Evolutionary conservation across 2,113 vertebrate genomes (phyloP).

Genomic region (Eulacestoma nigropectus): DNA sequence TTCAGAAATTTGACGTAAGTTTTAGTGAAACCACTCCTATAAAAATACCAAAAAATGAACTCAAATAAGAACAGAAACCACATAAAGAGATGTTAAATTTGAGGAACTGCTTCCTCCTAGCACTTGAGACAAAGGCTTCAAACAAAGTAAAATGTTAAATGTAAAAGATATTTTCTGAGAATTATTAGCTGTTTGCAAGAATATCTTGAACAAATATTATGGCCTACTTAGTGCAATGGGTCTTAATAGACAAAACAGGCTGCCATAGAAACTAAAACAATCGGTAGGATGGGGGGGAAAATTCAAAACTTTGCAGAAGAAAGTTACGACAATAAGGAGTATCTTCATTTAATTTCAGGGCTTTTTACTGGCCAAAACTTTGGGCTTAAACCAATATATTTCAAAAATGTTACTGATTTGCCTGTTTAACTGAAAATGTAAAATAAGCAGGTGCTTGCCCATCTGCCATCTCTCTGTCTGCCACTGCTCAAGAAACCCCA

Average conservation of each 20-base stretch:
- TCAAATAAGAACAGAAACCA: background rate
- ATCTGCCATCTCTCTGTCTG: background rate
- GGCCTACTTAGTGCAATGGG: background rate
- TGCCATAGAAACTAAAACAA: background rate
- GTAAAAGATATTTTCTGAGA: background rate
- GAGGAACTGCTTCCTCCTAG: background rate
- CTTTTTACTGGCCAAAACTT: background rate
- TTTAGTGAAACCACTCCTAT: background rate
- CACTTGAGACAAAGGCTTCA: background rate
- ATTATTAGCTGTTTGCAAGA: background rate
- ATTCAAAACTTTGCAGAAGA: background rate
- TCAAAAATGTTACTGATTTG: background rate
- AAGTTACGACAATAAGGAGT: background rate
- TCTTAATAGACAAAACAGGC: background rate
- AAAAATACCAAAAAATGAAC: background rate
- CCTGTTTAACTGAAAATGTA: background rate
- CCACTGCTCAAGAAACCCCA: background rate
- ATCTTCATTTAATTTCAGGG: background rate
- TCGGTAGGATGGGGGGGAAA: accelerated
- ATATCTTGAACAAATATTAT: background rate
- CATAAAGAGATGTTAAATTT: background rate
- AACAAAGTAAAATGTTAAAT: background rate
- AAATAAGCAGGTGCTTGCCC: conserved; percentile 2
- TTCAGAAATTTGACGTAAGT: background rate
- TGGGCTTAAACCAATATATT: background rate